Evolutionary conservation across 2,113 vertebrate genomes (phyloP).

Genomic region (Isichthys henryi): DNA sequence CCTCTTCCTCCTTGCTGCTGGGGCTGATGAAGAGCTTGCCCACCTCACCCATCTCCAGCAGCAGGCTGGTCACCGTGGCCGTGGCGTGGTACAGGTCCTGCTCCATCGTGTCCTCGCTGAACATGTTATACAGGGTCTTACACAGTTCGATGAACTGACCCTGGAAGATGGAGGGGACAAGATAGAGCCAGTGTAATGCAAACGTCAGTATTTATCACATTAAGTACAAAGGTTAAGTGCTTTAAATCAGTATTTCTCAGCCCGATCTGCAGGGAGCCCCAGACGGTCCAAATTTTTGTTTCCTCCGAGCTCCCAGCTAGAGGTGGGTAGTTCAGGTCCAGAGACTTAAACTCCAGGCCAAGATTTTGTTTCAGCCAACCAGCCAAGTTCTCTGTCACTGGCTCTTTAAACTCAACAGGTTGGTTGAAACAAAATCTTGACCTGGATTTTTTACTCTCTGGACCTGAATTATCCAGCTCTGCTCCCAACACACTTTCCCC

Average conservation of each 20-base stretch:
- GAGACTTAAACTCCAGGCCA: not conserved
- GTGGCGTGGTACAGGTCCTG: conserved; percentile 96
- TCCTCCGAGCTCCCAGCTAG: not conserved
- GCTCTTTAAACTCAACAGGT: not conserved
- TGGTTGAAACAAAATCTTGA: not conserved
- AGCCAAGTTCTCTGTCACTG: not conserved
- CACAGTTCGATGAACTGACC: conserved; percentile 96
- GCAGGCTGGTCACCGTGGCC: conserved; percentile 86
- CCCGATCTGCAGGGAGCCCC: not conserved
- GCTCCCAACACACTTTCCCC: not conserved
- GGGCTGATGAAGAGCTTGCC: conserved; percentile 77
- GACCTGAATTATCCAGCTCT: not conserved
- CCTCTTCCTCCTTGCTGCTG: conserved; percentile 28
- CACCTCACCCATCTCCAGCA: conserved; percentile 94
- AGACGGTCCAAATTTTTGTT: not conserved
- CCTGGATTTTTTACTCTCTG: not conserved
- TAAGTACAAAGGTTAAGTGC: too few species aligned
- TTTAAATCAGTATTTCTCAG: not conserved
- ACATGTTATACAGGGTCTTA: conserved; percentile 96
- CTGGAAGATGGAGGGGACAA: conserved; percentile 46
- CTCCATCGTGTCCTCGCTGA: conserved; percentile 84
- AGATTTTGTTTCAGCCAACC: not conserved
- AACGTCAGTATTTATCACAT: too few species aligned
- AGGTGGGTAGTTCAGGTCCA: not conserved
- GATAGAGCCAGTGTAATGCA: not conserved